These are phyloP conservation scores for Sanderia malayensis DNA, from an alignment of 30 jellyfish, hydroid and myxozoan species.

Conservation along the genomic window DNA sequence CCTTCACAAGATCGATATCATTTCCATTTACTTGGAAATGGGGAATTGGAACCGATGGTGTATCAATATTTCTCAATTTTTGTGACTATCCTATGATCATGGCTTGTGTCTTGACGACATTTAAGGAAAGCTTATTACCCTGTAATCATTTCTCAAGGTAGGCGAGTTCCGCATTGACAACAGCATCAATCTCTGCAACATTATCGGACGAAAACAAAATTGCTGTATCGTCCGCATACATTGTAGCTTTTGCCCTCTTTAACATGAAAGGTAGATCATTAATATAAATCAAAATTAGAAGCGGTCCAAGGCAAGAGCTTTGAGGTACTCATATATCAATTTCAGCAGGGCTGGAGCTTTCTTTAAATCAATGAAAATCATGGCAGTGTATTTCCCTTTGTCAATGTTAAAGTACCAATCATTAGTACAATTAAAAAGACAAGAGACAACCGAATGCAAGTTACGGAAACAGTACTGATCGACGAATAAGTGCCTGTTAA, in stretches of 20 bases:
- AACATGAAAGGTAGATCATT: conserved; percentile 18
- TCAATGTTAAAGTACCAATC: too few relatives aligned
- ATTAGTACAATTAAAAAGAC: too few relatives aligned
- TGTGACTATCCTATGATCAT: background rate
- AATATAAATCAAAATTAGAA: conserved; percentile 13
- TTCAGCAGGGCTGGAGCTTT: background rate
- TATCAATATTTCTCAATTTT: conserved; percentile 20
- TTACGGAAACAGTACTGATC: too few relatives aligned
- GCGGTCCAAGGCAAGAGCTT: conserved; percentile 38
- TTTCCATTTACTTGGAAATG: conserved; percentile 24
- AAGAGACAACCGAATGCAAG: too few relatives aligned
- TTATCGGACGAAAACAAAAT: conserved; percentile 31
- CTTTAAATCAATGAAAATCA: too few relatives aligned
- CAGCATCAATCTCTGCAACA: conserved; percentile 25
- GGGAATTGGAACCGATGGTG: conserved; percentile 16
- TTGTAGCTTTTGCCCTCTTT: background rate
- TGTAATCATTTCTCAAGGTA: background rate
- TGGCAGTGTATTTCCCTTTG: conserved; percentile 6
- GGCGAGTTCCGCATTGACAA: conserved; percentile 9
- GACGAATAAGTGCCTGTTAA: too few relatives aligned
- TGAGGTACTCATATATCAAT: background rate
- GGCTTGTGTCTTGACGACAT: background rate
- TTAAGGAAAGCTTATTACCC: background rate
- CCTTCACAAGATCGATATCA: conserved; percentile 3
- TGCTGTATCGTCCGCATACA: conserved; percentile 16